Base-by-base conservation (phyloP, 2,113 vertebrate species). In the Pelmatolapia mariae region DNA sequence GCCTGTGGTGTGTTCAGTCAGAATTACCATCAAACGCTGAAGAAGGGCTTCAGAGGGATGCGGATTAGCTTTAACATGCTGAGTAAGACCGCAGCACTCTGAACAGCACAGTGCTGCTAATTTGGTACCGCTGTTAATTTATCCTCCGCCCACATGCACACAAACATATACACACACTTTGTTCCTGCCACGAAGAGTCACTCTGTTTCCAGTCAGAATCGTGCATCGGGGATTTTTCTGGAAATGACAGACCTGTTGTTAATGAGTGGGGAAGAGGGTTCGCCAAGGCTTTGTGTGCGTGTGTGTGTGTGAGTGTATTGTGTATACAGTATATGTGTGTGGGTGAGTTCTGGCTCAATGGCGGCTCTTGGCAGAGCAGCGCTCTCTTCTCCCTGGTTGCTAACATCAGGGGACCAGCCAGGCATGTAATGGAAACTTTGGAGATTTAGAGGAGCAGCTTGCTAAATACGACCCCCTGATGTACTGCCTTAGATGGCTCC, bases 391-490 rank as follows among this genome's bases (percentile, higher is more conserved):
- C 87, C 87, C 90, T 80, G 89, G 90, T 92, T 81, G 80, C 91
- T 89, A 89, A 91, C 89, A 91, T 95, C 92, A 93, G 89, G 89
- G 89, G 88, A 90, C 87, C 89, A 94, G 91, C 91, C 94, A 91
- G 89, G 88, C 90, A 90, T 94, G 90, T 92, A 92, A 95, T 93
- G 94, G 94, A 96, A 96, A 95, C 89, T 92, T 93, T 85, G 43
- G 90, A 94, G 91, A 94, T 94, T 94, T 93, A 86, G 91, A 89
- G 80, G 78, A 92, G 91, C 91, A 90, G 87, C 91, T 89, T 85
- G 83, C 90, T 91, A 88, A 95, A 93, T 91, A 94, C 53, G 61
- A 88, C 84, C 91, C 83, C 82, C 91, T 86, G 85, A 89, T 89
- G 78, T 82, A 86, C 82, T 88, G 47, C 91, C 89, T 85, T 90